These are phyloP conservation scores for Noctilio leporinus DNA, from an alignment of 2,113 vertebrate genomes.

Conservation along the genomic window DNA sequence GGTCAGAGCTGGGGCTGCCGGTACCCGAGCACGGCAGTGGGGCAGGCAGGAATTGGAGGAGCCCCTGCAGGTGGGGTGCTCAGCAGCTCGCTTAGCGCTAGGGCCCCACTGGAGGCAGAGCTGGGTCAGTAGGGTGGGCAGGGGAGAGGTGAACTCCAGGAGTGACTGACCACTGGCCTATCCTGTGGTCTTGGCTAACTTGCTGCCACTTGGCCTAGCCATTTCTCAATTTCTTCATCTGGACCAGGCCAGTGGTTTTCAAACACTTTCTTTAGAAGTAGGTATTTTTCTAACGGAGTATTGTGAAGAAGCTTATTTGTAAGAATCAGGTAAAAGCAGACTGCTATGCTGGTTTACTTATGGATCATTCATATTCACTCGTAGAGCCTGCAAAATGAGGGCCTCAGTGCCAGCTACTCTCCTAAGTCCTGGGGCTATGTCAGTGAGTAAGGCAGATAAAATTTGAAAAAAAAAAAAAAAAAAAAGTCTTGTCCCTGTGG, in stretches of 20 bases:
- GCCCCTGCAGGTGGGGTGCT: neutral
- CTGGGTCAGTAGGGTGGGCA: neutral
- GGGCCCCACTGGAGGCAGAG: neutral
- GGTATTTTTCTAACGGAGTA: neutral
- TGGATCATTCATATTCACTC: neutral
- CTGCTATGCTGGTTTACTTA: neutral
- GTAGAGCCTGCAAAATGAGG: neutral
- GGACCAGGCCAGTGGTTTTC: neutral
- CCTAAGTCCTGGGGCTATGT: neutral
- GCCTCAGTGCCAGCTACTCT: neutral
- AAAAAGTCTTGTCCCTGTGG: neutral
- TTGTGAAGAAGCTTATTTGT: neutral
- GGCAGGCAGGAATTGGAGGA: neutral
- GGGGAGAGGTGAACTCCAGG: neutral
- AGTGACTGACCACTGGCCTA: accelerated
- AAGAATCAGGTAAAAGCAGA: neutral
- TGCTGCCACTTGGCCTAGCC: neutral
- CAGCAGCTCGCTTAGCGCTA: neutral
- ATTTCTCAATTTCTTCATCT: neutral
- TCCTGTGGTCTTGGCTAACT: neutral
- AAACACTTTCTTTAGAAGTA: neutral
- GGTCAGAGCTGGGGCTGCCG: neutral
- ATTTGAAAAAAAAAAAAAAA: too few species aligned
- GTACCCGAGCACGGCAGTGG: accelerated
- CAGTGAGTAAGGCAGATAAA: neutral